Base-by-base conservation (phyloP, 2,888 invertebrate species). In the Pachymerium ferrugineum region DNA sequence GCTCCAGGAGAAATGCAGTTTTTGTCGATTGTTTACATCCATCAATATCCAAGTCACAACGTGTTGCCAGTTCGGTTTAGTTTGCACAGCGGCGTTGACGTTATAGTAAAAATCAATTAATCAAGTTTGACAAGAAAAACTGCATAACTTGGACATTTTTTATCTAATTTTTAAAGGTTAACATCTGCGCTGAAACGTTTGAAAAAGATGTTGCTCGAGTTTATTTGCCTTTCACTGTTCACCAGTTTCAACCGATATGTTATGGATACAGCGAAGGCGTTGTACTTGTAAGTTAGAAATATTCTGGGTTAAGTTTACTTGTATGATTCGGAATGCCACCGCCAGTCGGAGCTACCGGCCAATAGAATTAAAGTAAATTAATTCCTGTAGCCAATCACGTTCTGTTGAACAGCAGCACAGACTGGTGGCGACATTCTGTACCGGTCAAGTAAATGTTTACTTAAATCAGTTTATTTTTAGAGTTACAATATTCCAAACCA, bases 401-500 rank as follows among this genome's bases (percentile, higher is more conserved):
- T 35, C 12, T 35, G 8, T 35, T 35, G 12, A 35, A 35, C 35
- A 35, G n/a, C n/a, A n/a, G n/a, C n/a, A n/a, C n/a, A n/a, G n/a
- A n/a, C n/a, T n/a, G n/a, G n/a, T n/a, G n/a, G n/a, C n/a, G n/a
- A n/a, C n/a, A n/a, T n/a, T n/a, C n/a, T n/a, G n/a, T 35, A 12
- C 8, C 8, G 35, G 35, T 10, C 12, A 12, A 35, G 35, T 35
- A 35, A 10, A 12, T 10, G 35, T 10, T 35, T 10, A 12, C 35
- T 14, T 14, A 35, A 35, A 35, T 8, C 35, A 68, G 5, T 16
- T 29, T 6, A 1, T 33, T 71, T 71, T 6, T 19, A 71, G 71
- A 71, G 71, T 38, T 71, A 71, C 71, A 71, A 35, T 12, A 38
- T 71, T n/a, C 35, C 35, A 8, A 71, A 71, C n/a, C 31, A 71